A percentile compares a stretch with the other conserved stretches of the same genome.
Evolutionary conservation across 64 coral and sea anemone genomes (phyloP).

Genomic region (Anthopleura sola): DNA sequence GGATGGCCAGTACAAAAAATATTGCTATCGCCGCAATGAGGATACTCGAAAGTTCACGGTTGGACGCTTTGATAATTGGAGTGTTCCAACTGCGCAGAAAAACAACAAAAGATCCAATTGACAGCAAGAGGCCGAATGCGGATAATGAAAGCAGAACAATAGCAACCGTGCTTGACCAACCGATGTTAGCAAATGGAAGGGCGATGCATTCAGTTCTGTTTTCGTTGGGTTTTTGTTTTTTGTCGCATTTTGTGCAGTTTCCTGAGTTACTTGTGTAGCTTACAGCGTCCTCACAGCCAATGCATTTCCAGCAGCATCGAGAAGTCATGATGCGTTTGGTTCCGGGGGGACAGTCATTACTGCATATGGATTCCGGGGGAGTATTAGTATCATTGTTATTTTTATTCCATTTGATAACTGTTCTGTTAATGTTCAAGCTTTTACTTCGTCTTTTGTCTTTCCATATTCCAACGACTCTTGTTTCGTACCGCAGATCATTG

Average conservation of each 20-base stretch:
- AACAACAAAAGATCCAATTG: slow-evolving; percentile 18
- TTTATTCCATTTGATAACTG: slow-evolving; percentile 11
- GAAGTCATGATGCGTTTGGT: slow-evolving; percentile 17
- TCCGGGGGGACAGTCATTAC: slow-evolving; percentile 29
- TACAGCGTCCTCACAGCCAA: slow-evolving; percentile 26
- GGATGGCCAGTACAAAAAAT: slow-evolving; percentile 8
- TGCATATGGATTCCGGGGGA: slow-evolving; percentile 46
- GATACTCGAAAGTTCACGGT: slow-evolving; percentile 44
- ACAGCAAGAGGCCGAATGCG: slow-evolving; percentile 21
- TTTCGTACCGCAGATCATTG: not conserved
- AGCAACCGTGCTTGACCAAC: not conserved
- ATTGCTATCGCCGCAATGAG: slow-evolving; percentile 30
- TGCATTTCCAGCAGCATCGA: slow-evolving; percentile 71
- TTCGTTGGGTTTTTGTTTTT: slow-evolving; percentile 1
- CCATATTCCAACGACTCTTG: slow-evolving; percentile 2
- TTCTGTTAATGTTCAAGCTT: not conserved
- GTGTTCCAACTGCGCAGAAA: slow-evolving; percentile 45
- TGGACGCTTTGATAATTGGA: slow-evolving; percentile 70
- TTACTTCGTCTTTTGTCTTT: not conserved
- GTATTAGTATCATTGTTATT: not conserved
- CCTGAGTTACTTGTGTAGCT: slow-evolving; percentile 7
- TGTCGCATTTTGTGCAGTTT: slow-evolving; percentile 52
- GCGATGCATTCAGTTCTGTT: slow-evolving; percentile 38
- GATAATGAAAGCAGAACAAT: slow-evolving; percentile 35
- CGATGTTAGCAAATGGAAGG: slow-evolving; percentile 14